Percentiles rank a stretch among this genome's conserved stretches.
Conservation (phyloP, 2,888 invertebrate species). For the Macrosiphum euphorbiae region DNA sequence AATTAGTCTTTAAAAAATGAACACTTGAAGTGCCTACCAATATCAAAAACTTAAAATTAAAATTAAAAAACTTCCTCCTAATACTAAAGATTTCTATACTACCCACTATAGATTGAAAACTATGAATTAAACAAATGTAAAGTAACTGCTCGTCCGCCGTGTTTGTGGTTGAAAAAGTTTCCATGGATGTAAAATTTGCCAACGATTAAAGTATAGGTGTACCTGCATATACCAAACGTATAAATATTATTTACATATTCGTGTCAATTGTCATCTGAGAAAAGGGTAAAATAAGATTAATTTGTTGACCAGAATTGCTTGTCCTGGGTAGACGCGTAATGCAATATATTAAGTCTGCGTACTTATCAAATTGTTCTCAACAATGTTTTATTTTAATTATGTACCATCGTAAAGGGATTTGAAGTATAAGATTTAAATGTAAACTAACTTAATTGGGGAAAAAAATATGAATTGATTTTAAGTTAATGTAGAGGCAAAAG, state of each 20-base stretch:
- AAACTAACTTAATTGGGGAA: too few relatives aligned
- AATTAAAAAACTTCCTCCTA: not conserved
- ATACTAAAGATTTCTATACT: not conserved
- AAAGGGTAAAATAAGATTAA: not conserved
- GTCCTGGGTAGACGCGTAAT: not conserved
- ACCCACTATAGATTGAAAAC: not conserved
- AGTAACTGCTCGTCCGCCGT: not conserved
- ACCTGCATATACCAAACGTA: too few relatives aligned
- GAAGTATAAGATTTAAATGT: too few relatives aligned
- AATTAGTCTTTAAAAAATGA: too few relatives aligned
- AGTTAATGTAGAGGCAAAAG: too few relatives aligned
- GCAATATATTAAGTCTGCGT: too few relatives aligned
- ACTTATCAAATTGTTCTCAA: not conserved
- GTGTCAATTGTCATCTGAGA: too few relatives aligned
- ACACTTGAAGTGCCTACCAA: too few relatives aligned
- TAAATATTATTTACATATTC: too few relatives aligned
- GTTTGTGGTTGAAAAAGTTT: not conserved
- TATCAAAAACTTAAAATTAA: too few relatives aligned
- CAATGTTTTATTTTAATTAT: not conserved
- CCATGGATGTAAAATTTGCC: not conserved
- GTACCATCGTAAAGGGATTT: too few relatives aligned
- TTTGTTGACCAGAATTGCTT: not conserved
- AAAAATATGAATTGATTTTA: too few relatives aligned
- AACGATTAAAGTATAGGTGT: not conserved
- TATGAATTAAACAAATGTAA: not conserved